A percentile compares a stretch with the other conserved stretches of the same genome.
These are phyloP conservation scores for Sarcophaga variegata DNA, from an alignment of 2,888 invertebrate species.

Conservation along the genomic window DNA sequence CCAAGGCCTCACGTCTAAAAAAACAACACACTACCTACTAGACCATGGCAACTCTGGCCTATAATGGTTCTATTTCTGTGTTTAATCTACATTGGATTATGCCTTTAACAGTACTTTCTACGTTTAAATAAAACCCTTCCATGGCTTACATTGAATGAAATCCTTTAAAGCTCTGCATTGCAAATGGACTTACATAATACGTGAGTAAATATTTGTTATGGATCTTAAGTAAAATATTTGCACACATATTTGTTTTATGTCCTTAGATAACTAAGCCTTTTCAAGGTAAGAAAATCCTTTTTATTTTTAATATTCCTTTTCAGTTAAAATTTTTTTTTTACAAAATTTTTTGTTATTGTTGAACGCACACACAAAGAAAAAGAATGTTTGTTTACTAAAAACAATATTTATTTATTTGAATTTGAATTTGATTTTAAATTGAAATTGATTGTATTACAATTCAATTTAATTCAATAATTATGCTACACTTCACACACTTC, in stretches of 20 bases:
- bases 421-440: slow-evolving; percentile 58
- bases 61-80: no score
- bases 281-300: neutral
- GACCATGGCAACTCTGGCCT: no score
- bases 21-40: no score
- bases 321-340: neutral
- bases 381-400: slow-evolving; percentile 19
- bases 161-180: no score
- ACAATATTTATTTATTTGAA: slow-evolving; percentile 52
- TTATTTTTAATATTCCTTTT: no score
- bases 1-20: no score
- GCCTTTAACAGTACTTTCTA: no score
- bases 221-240: neutral
- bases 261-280: neutral
- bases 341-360: neutral
- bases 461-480: slow-evolving; percentile 42
- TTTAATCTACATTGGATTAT: no score
- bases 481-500: neutral
- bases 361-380: neutral
- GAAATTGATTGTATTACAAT: slow-evolving; percentile 55
- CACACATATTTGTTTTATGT: neutral
- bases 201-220: neutral
- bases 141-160: no score
- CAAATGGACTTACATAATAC: neutral
- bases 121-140: no score